phyloP scores from a whole-genome alignment of 2,888 invertebrate genomes.

The Homarus gammarus region DNA sequence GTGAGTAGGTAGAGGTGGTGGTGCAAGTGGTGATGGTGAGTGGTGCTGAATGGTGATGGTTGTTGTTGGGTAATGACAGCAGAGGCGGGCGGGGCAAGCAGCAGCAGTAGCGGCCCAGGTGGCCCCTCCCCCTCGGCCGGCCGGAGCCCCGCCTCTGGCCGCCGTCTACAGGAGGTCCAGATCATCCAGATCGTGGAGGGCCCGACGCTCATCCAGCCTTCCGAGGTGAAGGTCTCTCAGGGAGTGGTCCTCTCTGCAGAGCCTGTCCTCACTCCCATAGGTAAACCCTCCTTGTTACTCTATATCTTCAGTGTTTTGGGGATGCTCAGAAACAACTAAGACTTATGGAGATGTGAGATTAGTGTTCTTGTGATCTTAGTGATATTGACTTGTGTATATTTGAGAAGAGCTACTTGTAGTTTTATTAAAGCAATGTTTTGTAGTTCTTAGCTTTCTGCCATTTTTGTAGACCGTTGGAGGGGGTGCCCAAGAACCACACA shows the following conservation, averaged over 20 bases:
- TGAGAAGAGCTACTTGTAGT: constrained; percentile 9
- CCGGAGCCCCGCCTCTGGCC: constrained; percentile 61
- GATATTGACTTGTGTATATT: constrained; percentile 26
- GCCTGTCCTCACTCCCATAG: constrained; percentile 88
- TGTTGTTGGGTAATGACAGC: constrained; percentile 72
- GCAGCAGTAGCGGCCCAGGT: constrained; percentile 55
- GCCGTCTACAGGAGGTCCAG: constrained; percentile 76
- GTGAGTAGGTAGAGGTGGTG: constrained; percentile 56
- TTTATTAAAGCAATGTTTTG: constrained; percentile 2
- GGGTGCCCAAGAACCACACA: constrained; percentile 35
- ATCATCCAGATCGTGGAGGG: constrained; percentile 82
- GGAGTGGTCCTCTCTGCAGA: constrained; percentile 88
- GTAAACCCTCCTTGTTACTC: constrained; percentile 79
- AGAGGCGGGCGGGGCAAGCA: constrained; percentile 61
- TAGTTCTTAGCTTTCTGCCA: constrained; percentile 25
- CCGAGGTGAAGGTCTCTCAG: constrained; percentile 87
- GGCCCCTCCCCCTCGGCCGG: constrained; percentile 58
- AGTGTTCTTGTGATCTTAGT: constrained; percentile 32
- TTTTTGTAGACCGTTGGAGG: constrained; percentile 27
- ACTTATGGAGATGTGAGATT: constrained; percentile 7
- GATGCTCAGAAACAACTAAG: constrained; percentile 43
- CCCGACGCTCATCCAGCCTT: constrained; percentile 85
- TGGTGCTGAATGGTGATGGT: constrained; percentile 70
- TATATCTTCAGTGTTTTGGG: constrained; percentile 43
- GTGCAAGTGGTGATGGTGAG: constrained; percentile 66